Base-by-base conservation (phyloP, 1,140 invertebrate species). In the Agraylea sexmaculata region DNA sequence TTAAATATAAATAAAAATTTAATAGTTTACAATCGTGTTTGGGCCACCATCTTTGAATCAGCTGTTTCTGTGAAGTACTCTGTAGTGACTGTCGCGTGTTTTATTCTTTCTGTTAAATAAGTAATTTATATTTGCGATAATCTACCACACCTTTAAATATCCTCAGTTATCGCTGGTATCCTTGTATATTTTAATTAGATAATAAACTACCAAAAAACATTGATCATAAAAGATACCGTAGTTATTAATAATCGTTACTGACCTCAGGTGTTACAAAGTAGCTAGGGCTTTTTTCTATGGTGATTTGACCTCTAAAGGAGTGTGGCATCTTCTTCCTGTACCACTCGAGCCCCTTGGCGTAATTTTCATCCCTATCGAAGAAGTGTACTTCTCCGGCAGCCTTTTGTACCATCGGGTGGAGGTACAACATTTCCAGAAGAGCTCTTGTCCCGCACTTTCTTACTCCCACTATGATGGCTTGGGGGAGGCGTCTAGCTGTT, bases 211-310 rank as follows among this genome's bases (percentile, higher is more conserved):
- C n/a, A n/a, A n/a, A n/a, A n/a, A n/a, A n/a, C n/a, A n/a, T n/a
- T 21, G 32, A 28, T 22, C 30, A 25, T 22, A 22, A 46, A 42
- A 39, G 22, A 45, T 8, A 34, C 28, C 34, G 36, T 17, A 39
- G n/a, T n/a, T n/a, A n/a, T 23, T 16, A 37, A 12, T 25, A 28
- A 11, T 4, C n/a, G n/a, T n/a, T 4, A 58, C 66, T 70, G 62
- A 90, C 92, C 72, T 93, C 87, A 12, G 88, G 86, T 11, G 90
- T 95, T 36, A 97, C 86, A 66, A 97, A 96, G 66, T 97, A 97
- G 52, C 88, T 92, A 1, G 93, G 93, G 46, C 88, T 94, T 62
- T 97, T 97, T 64, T 98, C 93, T 51, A 98, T 90, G 11, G 91
- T 95, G 45, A 96, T 79, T 64, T 95, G 89, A 16, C 81, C 82